A percentile compares a stretch with the other conserved stretches of the same genome.
These are phyloP conservation scores for Dermolepida albohirtum DNA, from an alignment of 2,888 invertebrate species.

Conservation along the genomic window DNA sequence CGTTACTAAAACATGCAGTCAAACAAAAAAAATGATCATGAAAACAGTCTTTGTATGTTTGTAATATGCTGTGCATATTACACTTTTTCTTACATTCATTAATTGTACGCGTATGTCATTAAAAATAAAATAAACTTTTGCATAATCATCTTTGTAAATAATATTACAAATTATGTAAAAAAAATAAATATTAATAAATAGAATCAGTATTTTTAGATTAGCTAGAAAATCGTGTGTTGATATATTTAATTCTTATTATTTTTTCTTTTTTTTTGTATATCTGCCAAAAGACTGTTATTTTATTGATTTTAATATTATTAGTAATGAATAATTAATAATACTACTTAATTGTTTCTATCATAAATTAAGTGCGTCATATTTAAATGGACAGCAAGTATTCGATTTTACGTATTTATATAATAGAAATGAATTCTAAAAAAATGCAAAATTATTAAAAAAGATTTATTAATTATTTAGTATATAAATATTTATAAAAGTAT, in stretches of 20 bases:
- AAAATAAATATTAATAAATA: slow-evolving; percentile 49
- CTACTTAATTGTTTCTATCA: slow-evolving; percentile 1
- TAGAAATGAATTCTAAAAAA: slow-evolving; percentile 46
- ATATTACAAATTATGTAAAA: slow-evolving; percentile 32
- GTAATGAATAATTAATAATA: slow-evolving; percentile 27
- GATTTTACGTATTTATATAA: slow-evolving; percentile 36
- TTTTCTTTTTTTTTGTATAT: slow-evolving; percentile 59
- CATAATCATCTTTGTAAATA: slow-evolving; percentile 29
- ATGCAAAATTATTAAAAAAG: slow-evolving; percentile 39
- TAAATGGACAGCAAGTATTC: background rate
- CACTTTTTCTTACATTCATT: slow-evolving; percentile 21
- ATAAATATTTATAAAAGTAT: slow-evolving; percentile 36
- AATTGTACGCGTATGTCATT: background rate
- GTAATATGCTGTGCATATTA: slow-evolving; percentile 20
- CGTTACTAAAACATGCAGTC: no score
- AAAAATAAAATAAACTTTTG: slow-evolving; percentile 8
- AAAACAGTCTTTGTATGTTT: no score
- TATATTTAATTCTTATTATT: slow-evolving; percentile 38
- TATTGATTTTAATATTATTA: slow-evolving; percentile 53
- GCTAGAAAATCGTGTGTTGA: slow-evolving; percentile 48
- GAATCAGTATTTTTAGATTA: slow-evolving; percentile 53
- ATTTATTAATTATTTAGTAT: slow-evolving; percentile 48
- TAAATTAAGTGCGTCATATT: slow-evolving; percentile 9
- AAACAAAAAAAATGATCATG: no score
- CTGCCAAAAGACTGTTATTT: slow-evolving; percentile 64